Conservation (phyloP, 30 jellyfish, hydroid and myxozoan species). For the Haliclystus octoradiatus region DNA sequence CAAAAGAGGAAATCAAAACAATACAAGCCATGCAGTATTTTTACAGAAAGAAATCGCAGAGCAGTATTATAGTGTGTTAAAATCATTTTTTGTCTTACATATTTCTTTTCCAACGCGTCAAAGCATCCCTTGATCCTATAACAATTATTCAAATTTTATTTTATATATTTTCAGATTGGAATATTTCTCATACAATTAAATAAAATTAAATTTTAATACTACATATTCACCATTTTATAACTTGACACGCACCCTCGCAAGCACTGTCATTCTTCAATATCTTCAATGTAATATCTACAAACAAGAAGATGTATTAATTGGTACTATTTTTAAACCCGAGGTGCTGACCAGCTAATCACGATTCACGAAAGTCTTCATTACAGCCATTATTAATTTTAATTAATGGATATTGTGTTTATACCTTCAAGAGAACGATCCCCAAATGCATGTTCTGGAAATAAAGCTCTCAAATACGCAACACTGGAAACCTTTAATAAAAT, state of each 20-base stretch:
- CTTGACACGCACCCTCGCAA: constrained; percentile 86
- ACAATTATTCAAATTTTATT: not conserved
- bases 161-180: not conserved
- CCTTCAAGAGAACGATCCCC: constrained; percentile 88
- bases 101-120: constrained; percentile 87
- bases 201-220: not conserved
- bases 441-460: constrained; percentile 84
- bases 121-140: constrained; percentile 84
- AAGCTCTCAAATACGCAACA: constrained; percentile 32
- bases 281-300: constrained; percentile 55
- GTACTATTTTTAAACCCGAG: not conserved
- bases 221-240: constrained; percentile 52
- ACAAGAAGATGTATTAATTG: not conserved
- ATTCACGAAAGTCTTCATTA: no score
- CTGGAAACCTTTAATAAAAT: not conserved
- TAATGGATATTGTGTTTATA: not conserved
- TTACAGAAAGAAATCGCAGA: no score
- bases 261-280: constrained; percentile 68
- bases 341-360: no score
- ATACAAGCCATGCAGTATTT: no score
- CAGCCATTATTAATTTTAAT: not conserved
- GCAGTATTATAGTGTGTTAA: no score
- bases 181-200: not conserved
- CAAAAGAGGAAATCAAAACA: no score
- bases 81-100: constrained; percentile 55